A percentile compares a stretch with the other conserved stretches of the same genome.
Evolutionary conservation across 2,797 vertebrate species (phyloP).

Genomic region (Heliangelus exortis): DNA sequence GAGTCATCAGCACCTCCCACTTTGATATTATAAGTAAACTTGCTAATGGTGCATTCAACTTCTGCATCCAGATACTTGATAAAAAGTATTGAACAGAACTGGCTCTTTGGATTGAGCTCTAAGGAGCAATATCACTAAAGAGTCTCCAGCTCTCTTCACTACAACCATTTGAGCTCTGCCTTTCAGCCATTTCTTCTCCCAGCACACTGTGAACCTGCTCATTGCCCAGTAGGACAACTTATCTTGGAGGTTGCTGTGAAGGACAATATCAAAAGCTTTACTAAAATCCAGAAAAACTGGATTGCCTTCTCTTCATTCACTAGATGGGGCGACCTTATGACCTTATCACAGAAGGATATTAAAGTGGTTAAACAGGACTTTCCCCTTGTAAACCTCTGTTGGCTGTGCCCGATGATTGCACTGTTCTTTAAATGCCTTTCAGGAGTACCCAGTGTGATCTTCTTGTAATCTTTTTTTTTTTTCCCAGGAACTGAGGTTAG

Average conservation of each 20-base stretch:
- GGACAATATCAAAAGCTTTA: not conserved
- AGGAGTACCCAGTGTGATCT: not conserved
- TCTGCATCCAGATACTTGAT: not conserved
- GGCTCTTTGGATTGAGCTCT: not conserved
- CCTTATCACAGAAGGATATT: not conserved
- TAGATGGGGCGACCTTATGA: too few species aligned
- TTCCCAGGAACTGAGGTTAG: not conserved
- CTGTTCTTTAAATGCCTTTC: not conserved
- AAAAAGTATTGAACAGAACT: not conserved
- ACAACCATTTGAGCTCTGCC: not conserved
- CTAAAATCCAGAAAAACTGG: not conserved
- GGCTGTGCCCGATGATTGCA: not conserved
- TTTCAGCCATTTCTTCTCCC: not conserved
- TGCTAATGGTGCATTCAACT: not conserved
- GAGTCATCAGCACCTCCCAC: not conserved
- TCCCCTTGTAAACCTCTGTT: not conserved
- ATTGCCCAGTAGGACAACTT: not conserved
- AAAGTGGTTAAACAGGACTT: not conserved
- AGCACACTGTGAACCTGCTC: rapidly evolving
- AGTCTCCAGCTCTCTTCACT: not conserved
- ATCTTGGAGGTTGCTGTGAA: not conserved
- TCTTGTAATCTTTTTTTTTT: not conserved
- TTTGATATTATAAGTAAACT: not conserved
- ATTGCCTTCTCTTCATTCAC: not conserved
- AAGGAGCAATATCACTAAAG: rapidly evolving